Evolutionary conservation across 2,888 invertebrate species (phyloP).

Genomic region (Amphipyra tragopoginis): DNA sequence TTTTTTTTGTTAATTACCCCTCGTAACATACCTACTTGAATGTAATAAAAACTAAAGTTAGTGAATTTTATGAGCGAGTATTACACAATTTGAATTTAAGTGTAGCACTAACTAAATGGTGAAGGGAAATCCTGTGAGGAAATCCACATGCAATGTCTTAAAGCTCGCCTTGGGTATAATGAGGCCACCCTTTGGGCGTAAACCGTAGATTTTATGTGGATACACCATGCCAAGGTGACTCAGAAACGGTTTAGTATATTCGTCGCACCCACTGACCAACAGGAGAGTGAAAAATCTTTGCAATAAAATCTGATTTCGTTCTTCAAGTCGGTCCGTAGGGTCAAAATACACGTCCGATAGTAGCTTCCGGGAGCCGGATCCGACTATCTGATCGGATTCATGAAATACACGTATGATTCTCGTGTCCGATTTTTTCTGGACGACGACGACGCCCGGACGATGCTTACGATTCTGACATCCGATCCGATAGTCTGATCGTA

Average conservation of each 20-base stretch:
- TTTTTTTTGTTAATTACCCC: conserved; percentile 20
- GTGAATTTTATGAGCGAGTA: conserved; percentile 26
- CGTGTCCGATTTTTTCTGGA: too few species aligned
- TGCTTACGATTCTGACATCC: too few species aligned
- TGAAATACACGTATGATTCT: too few species aligned
- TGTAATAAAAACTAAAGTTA: conserved; percentile 32
- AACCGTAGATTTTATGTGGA: conserved; percentile 38
- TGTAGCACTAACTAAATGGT: conserved; percentile 21
- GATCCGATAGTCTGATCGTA: too few species aligned
- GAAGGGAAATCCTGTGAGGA: conserved; percentile 52
- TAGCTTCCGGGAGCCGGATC: too few species aligned
- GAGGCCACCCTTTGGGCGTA: conserved; percentile 41
- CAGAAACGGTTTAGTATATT: conserved; percentile 6
- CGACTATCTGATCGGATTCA: too few species aligned
- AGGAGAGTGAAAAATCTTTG: background rate
- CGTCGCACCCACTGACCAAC: conserved; percentile 13
- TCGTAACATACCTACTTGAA: conserved; percentile 19
- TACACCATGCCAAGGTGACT: conserved; percentile 26
- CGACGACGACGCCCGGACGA: too few species aligned
- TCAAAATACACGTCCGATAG: too few species aligned
- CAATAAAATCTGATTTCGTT: too few species aligned
- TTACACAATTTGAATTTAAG: conserved; percentile 34
- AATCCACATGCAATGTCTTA: conserved; percentile 33
- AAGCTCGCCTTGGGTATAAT: conserved; percentile 42
- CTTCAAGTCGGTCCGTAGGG: too few species aligned